A percentile compares a stretch with the other conserved stretches of the same genome.
Evolutionary conservation across 2,797 vertebrate genomes (phyloP).

Genomic region (Selene dorsalis): DNA sequence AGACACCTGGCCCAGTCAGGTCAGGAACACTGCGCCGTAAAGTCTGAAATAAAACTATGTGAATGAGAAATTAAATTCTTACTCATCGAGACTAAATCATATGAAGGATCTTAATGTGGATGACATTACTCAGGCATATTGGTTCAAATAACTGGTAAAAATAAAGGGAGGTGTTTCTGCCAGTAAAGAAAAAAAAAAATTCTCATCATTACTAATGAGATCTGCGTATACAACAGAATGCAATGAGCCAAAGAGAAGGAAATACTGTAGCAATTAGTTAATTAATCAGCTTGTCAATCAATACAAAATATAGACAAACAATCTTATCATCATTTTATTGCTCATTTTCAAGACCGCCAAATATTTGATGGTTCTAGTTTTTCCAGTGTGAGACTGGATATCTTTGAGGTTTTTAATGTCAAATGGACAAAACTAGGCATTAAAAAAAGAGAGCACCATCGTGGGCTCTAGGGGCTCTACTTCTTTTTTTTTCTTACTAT

Average conservation of each 20-base stretch:
- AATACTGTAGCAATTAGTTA: too few species aligned
- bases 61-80: constrained; percentile 1
- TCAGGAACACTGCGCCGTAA: constrained; percentile 20
- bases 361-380: neutral
- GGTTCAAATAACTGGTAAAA: neutral
- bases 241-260: too few species aligned
- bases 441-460: neutral
- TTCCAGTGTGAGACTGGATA: neutral
- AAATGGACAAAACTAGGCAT: constrained; percentile 4
- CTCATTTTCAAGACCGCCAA: neutral
- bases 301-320: too few species aligned
- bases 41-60: constrained; percentile 23
- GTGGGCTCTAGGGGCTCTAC: too few species aligned
- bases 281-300: too few species aligned
- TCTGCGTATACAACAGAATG: neutral
- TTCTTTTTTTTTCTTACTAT: neutral
- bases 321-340: neutral
- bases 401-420: neutral
- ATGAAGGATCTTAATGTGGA: neutral
- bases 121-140: neutral
- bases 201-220: neutral
- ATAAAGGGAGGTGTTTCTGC: neutral
- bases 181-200: neutral
- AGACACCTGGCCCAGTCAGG: constrained; percentile 39
- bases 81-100: neutral